Conservation (phyloP, 2,113 vertebrate species). For the Tinamus guttatus region DNA sequence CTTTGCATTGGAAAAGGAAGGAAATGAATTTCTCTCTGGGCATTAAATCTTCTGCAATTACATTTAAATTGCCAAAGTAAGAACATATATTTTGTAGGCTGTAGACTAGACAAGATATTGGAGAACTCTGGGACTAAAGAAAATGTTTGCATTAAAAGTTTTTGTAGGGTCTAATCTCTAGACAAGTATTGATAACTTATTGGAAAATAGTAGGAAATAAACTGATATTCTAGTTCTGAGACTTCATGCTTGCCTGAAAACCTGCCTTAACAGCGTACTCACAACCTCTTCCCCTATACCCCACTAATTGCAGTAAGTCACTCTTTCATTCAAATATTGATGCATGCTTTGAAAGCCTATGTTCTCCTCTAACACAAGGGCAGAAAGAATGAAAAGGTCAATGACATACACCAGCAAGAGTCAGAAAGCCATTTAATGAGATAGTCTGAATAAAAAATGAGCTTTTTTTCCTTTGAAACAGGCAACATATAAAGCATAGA, state of each 20-base stretch:
- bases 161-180: not conserved
- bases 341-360: not conserved
- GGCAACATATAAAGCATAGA: not conserved
- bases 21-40: not conserved
- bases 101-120: not conserved
- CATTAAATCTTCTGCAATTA: not conserved
- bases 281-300: not conserved
- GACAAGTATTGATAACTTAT: not conserved
- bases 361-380: not conserved
- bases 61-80: not conserved
- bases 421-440: conserved; percentile 43
- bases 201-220: not conserved
- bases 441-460: not conserved
- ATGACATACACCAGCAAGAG: not conserved
- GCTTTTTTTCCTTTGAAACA: not conserved
- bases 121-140: not conserved
- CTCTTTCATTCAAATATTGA: not conserved
- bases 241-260: not conserved
- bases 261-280: not conserved
- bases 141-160: not conserved
- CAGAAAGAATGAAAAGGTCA: not conserved
- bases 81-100: not conserved
- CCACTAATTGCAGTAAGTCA: not conserved
- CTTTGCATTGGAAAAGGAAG: not conserved
- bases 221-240: not conserved